phyloP scores from a whole-genome alignment of 2,797 vertebrate species.

The Diplodus puntazzo region DNA sequence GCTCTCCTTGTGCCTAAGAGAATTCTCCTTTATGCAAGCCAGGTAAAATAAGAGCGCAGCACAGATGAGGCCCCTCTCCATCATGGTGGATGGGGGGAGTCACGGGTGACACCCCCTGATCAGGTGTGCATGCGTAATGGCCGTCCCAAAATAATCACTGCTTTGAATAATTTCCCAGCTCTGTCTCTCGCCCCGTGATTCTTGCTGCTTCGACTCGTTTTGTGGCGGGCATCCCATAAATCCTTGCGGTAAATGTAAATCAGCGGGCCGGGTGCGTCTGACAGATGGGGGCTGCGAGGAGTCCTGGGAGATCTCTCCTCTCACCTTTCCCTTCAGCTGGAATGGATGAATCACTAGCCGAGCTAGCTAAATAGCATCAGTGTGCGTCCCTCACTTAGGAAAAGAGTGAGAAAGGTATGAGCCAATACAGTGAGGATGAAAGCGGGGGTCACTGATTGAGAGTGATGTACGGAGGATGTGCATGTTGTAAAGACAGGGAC shows the following conservation, averaged over 20 bases:
- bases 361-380: slow-evolving; percentile 78
- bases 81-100: slow-evolving; percentile 88
- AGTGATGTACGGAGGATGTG: slow-evolving; percentile 57
- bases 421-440: slow-evolving; percentile 25
- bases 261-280: slow-evolving; percentile 89
- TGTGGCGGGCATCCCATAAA: slow-evolving; percentile 94
- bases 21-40: slow-evolving; percentile 89
- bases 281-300: slow-evolving; percentile 90
- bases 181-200: slow-evolving; percentile 86
- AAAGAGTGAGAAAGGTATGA: slow-evolving; percentile 48
- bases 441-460: slow-evolving; percentile 59
- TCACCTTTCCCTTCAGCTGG: slow-evolving; percentile 93
- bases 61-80: slow-evolving; percentile 86
- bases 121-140: slow-evolving; percentile 96
- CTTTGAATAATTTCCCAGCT: slow-evolving; percentile 93
- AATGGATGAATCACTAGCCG: slow-evolving; percentile 89
- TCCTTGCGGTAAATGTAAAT: slow-evolving; percentile 95
- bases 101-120: slow-evolving; percentile 92
- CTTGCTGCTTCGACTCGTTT: slow-evolving; percentile 97
- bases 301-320: slow-evolving; percentile 93
- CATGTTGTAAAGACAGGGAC: slow-evolving; percentile 26
- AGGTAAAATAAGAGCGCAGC: slow-evolving; percentile 88
- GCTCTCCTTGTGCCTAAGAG: slow-evolving; percentile 83
- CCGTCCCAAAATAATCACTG: slow-evolving; percentile 94
- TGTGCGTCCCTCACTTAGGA: slow-evolving; percentile 86